Evolutionary conservation across 2,888 invertebrate species (phyloP).

Genomic region (Polydesmus complanatus): DNA sequence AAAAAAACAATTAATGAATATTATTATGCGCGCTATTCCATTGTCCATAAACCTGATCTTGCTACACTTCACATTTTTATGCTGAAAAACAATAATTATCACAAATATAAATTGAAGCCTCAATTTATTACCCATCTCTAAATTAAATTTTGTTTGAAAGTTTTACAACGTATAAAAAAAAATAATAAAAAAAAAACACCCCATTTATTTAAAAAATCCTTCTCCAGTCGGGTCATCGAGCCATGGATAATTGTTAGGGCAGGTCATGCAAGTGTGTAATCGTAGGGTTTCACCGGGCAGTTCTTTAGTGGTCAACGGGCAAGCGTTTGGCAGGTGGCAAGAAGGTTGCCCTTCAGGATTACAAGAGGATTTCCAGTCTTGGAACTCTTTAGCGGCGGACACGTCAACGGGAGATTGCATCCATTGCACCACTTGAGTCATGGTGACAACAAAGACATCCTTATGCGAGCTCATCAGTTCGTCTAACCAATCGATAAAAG

Average conservation of each 20-base stretch:
- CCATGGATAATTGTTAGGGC: slow-evolving; percentile 91
- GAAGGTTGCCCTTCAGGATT: slow-evolving; percentile 86
- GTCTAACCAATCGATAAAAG: slow-evolving; percentile 86
- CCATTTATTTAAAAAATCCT: slow-evolving; percentile 38
- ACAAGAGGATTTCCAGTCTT: slow-evolving; percentile 90
- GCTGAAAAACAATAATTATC: too few species aligned
- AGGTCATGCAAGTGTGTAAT: slow-evolving; percentile 89
- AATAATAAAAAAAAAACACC: too few species aligned
- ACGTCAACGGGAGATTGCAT: slow-evolving; percentile 88
- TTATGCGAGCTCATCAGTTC: slow-evolving; percentile 70
- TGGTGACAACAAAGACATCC: slow-evolving; percentile 85
- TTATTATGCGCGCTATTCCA: too few species aligned
- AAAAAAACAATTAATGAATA: too few species aligned
- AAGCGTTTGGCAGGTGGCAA: slow-evolving; percentile 82
- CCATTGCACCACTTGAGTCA: slow-evolving; percentile 74
- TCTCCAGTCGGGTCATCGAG: slow-evolving; percentile 87
- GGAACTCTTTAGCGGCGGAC: slow-evolving; percentile 72
- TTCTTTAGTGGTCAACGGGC: slow-evolving; percentile 68
- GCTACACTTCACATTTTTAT: too few species aligned
- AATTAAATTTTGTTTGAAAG: too few species aligned
- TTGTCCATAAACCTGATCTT: too few species aligned
- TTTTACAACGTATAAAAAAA: too few species aligned
- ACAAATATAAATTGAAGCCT: too few species aligned
- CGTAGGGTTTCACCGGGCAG: slow-evolving; percentile 81
- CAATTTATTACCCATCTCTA: too few species aligned